A percentile compares a stretch with the other conserved stretches of the same genome.
phyloP scores from a whole-genome alignment of 2,113 vertebrate genomes.

The Notarius quadriscutis region DNA sequence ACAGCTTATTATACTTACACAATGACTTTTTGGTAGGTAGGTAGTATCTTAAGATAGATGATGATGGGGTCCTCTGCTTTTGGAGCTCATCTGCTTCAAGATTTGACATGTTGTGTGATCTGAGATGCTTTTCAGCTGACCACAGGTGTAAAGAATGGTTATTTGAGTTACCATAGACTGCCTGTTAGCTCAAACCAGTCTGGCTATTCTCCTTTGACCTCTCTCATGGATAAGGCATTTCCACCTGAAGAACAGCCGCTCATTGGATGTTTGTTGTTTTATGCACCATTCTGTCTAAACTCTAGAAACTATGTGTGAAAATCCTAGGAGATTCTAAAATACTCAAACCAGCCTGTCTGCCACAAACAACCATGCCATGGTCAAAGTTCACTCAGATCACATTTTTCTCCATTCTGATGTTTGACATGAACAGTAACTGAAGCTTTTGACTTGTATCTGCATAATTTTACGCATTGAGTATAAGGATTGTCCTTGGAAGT shows the following conservation, averaged over 20 bases:
- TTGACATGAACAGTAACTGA: too few relatives aligned
- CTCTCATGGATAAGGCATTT: neutral
- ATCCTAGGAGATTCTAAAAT: neutral
- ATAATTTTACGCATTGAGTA: neutral
- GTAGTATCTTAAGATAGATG: neutral
- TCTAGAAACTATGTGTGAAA: neutral
- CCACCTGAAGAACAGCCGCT: neutral
- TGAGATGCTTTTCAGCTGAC: neutral
- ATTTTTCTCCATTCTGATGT: too few relatives aligned
- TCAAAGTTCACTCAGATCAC: neutral
- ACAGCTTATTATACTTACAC: neutral
- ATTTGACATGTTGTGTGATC: neutral
- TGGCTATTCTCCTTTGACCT: neutral
- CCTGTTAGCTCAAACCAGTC: neutral
- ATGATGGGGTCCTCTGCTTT: neutral
- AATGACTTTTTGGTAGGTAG: too few relatives aligned
- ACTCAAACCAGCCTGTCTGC: neutral
- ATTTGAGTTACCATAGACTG: neutral
- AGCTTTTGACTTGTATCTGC: too few relatives aligned
- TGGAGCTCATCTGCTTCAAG: neutral
- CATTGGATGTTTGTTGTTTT: neutral
- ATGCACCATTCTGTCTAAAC: neutral
- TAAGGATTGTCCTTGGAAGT: neutral
- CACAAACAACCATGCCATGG: neutral
- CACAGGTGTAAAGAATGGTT: neutral